Evolutionary conservation across 2,113 vertebrate species (phyloP).

Genomic region (Shinisaurus crocodilurus): DNA sequence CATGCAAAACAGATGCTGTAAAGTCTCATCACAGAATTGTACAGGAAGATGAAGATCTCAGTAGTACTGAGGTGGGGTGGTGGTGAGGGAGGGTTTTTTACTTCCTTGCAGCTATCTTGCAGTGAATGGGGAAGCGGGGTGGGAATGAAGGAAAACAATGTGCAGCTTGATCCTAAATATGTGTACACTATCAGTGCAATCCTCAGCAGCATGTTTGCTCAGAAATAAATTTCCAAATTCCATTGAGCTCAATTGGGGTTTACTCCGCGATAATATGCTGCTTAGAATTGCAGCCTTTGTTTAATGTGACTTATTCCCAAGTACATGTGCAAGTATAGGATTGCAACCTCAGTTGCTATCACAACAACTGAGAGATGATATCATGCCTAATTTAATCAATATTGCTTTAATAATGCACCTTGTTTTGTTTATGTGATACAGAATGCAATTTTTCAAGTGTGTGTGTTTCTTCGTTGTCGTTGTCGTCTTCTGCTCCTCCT

Average conservation of each 20-base stretch:
- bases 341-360: not conserved
- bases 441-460: not conserved
- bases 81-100: not conserved
- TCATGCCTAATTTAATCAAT: not conserved
- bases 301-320: not conserved
- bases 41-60: constrained; percentile 6
- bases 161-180: not conserved
- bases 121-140: fast-evolving
- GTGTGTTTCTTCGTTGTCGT: too few relatives aligned
- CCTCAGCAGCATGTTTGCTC: not conserved
- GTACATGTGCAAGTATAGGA: not conserved
- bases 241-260: not conserved
- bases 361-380: not conserved
- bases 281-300: not conserved
- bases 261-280: too few relatives aligned
- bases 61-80: not conserved
- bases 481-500: too few relatives aligned
- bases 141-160: not conserved
- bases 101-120: not conserved
- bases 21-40: not conserved
- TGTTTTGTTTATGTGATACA: not conserved
- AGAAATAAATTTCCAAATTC: not conserved
- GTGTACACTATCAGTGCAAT: not conserved
- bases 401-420: not conserved
- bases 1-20: constrained; percentile 21